Evolutionary conservation across 2,888 invertebrate species (phyloP).

Genomic region (Philereme vetulata): DNA sequence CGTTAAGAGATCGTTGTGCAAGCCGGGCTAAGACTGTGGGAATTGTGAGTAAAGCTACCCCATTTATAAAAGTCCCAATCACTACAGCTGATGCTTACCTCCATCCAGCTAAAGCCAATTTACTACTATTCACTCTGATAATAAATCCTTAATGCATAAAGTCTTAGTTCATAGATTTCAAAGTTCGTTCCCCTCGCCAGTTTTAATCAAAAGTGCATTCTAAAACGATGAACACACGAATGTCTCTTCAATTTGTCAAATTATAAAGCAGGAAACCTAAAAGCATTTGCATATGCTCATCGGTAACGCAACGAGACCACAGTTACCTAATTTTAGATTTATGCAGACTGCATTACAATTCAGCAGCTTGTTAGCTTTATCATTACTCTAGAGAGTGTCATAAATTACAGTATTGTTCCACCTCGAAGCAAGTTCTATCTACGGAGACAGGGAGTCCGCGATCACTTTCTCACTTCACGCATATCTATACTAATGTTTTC

Average conservation of each 20-base stretch:
- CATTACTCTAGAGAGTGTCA: slow-evolving; percentile 58
- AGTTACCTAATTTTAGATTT: slow-evolving; percentile 52
- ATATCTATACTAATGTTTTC: too few species aligned
- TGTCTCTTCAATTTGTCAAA: background rate
- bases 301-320: slow-evolving; percentile 24
- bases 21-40: too few species aligned
- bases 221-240: background rate
- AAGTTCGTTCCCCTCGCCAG: too few species aligned
- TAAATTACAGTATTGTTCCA: slow-evolving; percentile 66
- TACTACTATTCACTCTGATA: too few species aligned
- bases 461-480: slow-evolving; percentile 1
- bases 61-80: too few species aligned
- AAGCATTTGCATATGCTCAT: slow-evolving; percentile 17
- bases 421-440: slow-evolving; percentile 35
- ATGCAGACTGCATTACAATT: slow-evolving; percentile 55
- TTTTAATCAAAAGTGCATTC: too few species aligned
- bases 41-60: too few species aligned
- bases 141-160: too few species aligned
- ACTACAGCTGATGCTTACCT: too few species aligned
- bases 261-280: background rate
- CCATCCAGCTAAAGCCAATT: too few species aligned
- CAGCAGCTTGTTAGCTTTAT: slow-evolving; percentile 64
- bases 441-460: background rate
- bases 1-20: too few species aligned
- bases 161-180: too few species aligned